Evolutionary conservation across 2,113 vertebrate species (phyloP).

Genomic region (Anguilla rostrata): DNA sequence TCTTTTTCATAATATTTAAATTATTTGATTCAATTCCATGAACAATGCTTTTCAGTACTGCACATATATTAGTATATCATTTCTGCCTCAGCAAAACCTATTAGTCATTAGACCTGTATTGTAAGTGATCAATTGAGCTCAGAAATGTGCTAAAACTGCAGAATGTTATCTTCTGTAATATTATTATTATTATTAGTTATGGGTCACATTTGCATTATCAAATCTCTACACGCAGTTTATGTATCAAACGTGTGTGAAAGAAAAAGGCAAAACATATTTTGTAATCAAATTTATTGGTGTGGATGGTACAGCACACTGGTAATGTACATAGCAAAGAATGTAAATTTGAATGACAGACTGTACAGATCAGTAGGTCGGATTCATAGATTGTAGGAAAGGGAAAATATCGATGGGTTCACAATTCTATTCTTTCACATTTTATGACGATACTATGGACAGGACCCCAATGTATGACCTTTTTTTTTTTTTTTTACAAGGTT

Average conservation of each 20-base stretch:
- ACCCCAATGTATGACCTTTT: background rate
- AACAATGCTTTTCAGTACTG: too few species aligned
- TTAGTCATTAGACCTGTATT: too few species aligned
- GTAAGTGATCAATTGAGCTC: too few species aligned
- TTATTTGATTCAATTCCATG: too few species aligned
- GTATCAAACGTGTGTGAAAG: background rate
- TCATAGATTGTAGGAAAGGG: background rate
- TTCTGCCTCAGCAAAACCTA: too few species aligned
- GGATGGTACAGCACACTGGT: constrained; percentile 83
- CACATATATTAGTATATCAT: too few species aligned
- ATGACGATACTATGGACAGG: background rate
- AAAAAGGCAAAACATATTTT: constrained; percentile 23
- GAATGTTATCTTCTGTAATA: too few species aligned
- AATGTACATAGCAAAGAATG: constrained; percentile 80
- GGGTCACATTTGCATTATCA: background rate
- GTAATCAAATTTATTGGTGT: constrained; percentile 81
- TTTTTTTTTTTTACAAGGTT: background rate
- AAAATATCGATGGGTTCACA: background rate
- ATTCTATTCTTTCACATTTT: background rate
- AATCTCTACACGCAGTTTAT: background rate
- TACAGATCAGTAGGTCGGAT: background rate
- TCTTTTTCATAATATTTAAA: too few species aligned
- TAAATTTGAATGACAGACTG: constrained; percentile 41
- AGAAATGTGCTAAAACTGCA: too few species aligned
- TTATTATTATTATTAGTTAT: too few species aligned